Evolutionary conservation across 2,888 invertebrate genomes (phyloP).

Genomic region (Chalcis sispes): DNA sequence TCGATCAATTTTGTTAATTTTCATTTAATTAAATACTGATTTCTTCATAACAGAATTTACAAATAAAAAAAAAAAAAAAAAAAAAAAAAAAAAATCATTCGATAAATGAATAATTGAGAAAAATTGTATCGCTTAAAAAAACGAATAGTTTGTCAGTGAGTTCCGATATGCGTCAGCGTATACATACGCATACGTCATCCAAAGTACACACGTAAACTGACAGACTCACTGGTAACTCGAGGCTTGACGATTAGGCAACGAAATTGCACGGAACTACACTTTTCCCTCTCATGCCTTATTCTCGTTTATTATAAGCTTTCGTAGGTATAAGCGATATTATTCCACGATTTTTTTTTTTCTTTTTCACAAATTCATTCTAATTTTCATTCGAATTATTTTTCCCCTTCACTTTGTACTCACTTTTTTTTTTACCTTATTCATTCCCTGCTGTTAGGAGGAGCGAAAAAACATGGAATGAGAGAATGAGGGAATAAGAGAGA

Average conservation of each 20-base stretch:
- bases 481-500: too few relatives aligned
- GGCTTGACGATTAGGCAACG: slow-evolving; percentile 30
- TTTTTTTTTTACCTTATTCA: background rate
- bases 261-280: slow-evolving; percentile 29
- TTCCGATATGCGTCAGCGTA: too few relatives aligned
- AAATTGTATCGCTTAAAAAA: too few relatives aligned
- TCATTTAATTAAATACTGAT: too few relatives aligned
- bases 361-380: background rate
- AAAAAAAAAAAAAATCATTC: background rate
- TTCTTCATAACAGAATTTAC: too few relatives aligned
- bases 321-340: too few relatives aligned
- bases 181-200: background rate
- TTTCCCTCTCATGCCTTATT: background rate
- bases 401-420: too few relatives aligned
- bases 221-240: slow-evolving; percentile 13
- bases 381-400: background rate
- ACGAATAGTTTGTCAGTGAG: too few relatives aligned
- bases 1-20: too few relatives aligned
- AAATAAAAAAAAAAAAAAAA: slow-evolving; percentile 5
- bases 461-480: too few relatives aligned
- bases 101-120: too few relatives aligned
- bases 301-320: background rate
- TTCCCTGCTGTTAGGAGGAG: background rate
- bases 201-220: background rate
- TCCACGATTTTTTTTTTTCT: too few relatives aligned